These are phyloP conservation scores for Orgyia antiqua DNA, from an alignment of 2,888 invertebrate genomes.

Conservation along the genomic window DNA sequence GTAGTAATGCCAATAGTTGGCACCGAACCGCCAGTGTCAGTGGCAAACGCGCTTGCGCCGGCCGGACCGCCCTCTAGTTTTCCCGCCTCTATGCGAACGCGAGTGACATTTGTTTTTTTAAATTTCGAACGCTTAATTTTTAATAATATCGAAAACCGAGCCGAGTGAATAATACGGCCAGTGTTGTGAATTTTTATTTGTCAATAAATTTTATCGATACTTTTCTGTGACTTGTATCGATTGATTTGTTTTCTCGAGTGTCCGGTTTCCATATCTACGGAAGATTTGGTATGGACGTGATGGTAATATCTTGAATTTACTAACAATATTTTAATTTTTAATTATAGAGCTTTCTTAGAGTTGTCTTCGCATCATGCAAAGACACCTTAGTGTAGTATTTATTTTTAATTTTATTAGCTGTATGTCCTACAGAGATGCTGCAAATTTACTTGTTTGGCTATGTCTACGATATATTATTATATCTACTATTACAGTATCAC, in stretches of 20 bases:
- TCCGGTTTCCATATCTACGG: slow-evolving; percentile 32
- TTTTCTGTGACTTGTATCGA: slow-evolving; percentile 33
- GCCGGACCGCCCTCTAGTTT: slow-evolving; percentile 47
- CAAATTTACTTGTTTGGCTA: neutral
- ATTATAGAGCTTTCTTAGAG: neutral
- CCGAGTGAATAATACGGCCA: slow-evolving; percentile 30
- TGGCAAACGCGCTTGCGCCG: slow-evolving; percentile 60
- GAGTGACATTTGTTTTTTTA: slow-evolving; percentile 48
- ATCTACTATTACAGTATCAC: no score
- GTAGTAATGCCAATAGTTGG: slow-evolving; percentile 30
- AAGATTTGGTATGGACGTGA: slow-evolving; percentile 33
- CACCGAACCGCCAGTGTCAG: slow-evolving; percentile 51
- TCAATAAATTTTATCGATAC: slow-evolving; percentile 26
- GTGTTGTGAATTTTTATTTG: slow-evolving; percentile 30
- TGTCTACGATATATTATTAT: no score
- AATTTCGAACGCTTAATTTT: slow-evolving; percentile 28
- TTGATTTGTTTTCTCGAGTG: slow-evolving; percentile 30
- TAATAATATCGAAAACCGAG: neutral
- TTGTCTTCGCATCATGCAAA: neutral
- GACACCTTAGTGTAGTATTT: slow-evolving; percentile 3
- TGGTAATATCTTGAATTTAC: slow-evolving; percentile 33
- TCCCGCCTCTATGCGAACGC: slow-evolving; percentile 50
- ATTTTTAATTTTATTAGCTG: slow-evolving; percentile 15
- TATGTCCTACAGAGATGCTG: slow-evolving; percentile 3
- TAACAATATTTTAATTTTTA: neutral